Evolutionary conservation across 2,113 vertebrate genomes (phyloP).

Genomic region (Zingel zingel): DNA sequence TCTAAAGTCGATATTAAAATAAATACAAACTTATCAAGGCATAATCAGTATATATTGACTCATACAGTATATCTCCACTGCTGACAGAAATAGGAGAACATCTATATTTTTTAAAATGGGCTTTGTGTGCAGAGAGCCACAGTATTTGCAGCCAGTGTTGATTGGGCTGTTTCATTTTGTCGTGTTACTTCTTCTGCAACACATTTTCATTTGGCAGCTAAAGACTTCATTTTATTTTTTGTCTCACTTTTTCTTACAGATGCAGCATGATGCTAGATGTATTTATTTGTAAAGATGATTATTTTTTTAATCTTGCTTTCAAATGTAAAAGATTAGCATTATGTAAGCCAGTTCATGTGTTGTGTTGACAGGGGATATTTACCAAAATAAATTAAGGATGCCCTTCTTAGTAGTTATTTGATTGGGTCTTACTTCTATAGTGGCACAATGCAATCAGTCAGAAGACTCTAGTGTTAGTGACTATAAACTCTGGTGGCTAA

Average conservation of each 20-base stretch:
- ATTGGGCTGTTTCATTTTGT: slow-evolving; percentile 41
- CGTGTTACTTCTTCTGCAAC: slow-evolving; percentile 27
- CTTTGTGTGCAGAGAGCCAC: neutral
- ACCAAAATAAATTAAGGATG: neutral
- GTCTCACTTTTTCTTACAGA: neutral
- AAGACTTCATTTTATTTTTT: slow-evolving; percentile 26
- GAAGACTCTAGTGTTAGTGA: slow-evolving; percentile 16
- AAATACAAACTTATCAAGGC: neutral
- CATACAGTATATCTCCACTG: neutral
- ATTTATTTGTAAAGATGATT: neutral
- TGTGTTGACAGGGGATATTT: neutral
- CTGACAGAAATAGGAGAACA: neutral
- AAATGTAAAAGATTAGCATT: neutral
- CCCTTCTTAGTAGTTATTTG: neutral
- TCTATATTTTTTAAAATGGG: neutral
- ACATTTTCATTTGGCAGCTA: slow-evolving; percentile 39
- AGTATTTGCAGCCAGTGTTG: neutral
- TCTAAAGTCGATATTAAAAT: neutral
- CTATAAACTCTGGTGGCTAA: slow-evolving; percentile 37
- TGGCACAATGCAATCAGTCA: slow-evolving; percentile 16
- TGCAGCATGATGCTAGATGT: neutral
- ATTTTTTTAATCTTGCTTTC: neutral
- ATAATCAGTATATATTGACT: neutral
- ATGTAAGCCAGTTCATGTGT: neutral
- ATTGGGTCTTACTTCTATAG: neutral